Conservation (phyloP, 2,797 vertebrate genomes). For the Thripadectes ignobilis region DNA sequence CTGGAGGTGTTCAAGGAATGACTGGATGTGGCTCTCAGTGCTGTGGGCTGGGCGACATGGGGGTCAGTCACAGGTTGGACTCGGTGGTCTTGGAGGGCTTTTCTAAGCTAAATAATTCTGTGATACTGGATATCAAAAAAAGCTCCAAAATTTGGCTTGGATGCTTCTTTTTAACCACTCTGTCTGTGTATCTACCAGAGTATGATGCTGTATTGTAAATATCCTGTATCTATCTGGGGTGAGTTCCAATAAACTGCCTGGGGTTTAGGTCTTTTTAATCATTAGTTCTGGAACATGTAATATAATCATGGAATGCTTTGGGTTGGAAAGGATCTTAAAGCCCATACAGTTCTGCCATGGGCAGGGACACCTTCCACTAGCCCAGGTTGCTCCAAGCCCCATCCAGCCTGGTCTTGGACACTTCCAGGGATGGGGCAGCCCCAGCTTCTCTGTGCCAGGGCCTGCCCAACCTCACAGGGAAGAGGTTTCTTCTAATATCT, state of each 20-base stretch:
- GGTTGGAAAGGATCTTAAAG: neutral
- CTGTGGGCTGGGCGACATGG: neutral
- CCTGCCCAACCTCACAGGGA: neutral
- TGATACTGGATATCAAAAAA: neutral
- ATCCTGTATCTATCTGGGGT: neutral
- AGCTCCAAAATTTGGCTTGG: neutral
- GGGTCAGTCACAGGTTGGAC: neutral
- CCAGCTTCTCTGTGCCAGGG: neutral
- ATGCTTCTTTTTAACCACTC: neutral
- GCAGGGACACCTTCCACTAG: neutral
- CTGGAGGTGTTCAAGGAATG: neutral
- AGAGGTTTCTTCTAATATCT: neutral
- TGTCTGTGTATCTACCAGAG: neutral
- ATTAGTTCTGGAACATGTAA: neutral
- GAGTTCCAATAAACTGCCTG: neutral
- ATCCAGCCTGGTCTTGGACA: neutral
- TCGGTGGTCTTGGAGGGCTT: accelerated
- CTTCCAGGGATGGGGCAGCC: neutral
- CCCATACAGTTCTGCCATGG: neutral
- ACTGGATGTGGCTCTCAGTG: neutral
- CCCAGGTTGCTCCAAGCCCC: neutral
- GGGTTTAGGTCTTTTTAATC: neutral
- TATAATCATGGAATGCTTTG: neutral
- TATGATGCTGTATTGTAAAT: neutral
- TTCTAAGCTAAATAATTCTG: neutral